These are phyloP conservation scores for Tricholauxania praeusta DNA, from an alignment of 2,888 invertebrate species.

Conservation along the genomic window DNA sequence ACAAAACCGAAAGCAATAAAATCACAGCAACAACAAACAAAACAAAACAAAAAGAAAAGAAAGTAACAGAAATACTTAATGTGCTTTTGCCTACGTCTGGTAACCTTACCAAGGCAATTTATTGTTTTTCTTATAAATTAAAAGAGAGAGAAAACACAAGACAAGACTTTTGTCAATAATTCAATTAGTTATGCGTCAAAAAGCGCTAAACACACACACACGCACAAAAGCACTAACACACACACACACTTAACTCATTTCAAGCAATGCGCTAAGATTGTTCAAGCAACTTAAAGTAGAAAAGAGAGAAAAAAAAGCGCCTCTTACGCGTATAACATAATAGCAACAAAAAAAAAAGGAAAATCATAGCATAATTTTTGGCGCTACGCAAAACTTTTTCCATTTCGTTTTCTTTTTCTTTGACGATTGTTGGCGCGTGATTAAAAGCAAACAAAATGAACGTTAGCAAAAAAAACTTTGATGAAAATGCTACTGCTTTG, in stretches of 20 bases:
- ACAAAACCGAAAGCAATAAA: neutral
- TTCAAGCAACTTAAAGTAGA: neutral
- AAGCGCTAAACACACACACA: neutral
- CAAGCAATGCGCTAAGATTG: neutral
- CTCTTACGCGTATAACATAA: too few relatives aligned
- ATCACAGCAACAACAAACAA: slow-evolving; percentile 4
- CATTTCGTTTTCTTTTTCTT: neutral
- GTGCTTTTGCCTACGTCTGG: too few relatives aligned
- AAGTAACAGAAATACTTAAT: neutral
- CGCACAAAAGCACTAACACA: neutral
- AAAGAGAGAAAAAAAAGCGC: neutral
- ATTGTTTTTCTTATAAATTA: slow-evolving; percentile 1
- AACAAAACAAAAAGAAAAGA: slow-evolving; percentile 6
- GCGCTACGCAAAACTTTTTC: slow-evolving; percentile 8
- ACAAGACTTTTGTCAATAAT: slow-evolving; percentile 17
- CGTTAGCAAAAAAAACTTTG: too few relatives aligned
- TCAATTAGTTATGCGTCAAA: slow-evolving; percentile 21
- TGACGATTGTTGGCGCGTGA: too few relatives aligned
- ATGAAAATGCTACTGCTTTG: too few relatives aligned
- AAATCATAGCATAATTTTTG: slow-evolving; percentile 5
- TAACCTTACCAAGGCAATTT: neutral
- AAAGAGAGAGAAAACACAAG: neutral
- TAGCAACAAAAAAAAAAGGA: neutral
- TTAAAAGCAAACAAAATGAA: too few relatives aligned
- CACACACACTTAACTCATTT: slow-evolving; percentile 3